Evolutionary conservation across 2,888 invertebrate species (phyloP), one percentile per base, ranked within the genome.

Genomic region (Idaea straminata): DNA sequence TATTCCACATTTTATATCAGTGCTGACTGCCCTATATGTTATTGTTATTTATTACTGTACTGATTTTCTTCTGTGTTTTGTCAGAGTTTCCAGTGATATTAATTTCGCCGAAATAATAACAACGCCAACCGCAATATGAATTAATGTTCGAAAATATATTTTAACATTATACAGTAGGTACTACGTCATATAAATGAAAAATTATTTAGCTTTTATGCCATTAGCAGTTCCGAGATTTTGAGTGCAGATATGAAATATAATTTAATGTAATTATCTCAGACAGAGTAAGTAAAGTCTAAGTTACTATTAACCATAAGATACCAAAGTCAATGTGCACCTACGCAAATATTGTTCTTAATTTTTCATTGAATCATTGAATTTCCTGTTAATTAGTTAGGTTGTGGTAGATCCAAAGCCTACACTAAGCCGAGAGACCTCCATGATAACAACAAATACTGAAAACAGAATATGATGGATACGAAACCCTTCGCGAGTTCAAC

Each of bases 41-140:
- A 47, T 47, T 47, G 47, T 47, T 47, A 47, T 47, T 47, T 47
- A 47, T 47, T 47, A 47, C 47, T 47, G 47, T 47, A 47, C 47
- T 47, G 47, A 47, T 47, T 47, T 10, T 47, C 47, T 47, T 47
- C 47, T 47, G 47, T 47, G 47, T 47, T 47, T 13, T 47, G 47
- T 47, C 47, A 47, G 47, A 47, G 47, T 47, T 47, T 13, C 10
- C 47, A 47, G 47, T 47, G 47, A 5, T 47, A 47, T 47, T 47
- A 47, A 47, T 47, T 47, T 47, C 10, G 47, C 47, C 10, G 47
- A 7, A 47, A 47, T 47, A 47, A 47, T 47, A 47, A 47, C 47
- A 47, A 47, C 47, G 47, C 47, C 47, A 47, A 47, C 47, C 47
- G 47, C 47, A 10, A 47, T 47, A 47, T 47, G 47, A 47, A 47